Conservation (phyloP, 1,140 invertebrate species). For the Drosophila kohkoa region DNA sequence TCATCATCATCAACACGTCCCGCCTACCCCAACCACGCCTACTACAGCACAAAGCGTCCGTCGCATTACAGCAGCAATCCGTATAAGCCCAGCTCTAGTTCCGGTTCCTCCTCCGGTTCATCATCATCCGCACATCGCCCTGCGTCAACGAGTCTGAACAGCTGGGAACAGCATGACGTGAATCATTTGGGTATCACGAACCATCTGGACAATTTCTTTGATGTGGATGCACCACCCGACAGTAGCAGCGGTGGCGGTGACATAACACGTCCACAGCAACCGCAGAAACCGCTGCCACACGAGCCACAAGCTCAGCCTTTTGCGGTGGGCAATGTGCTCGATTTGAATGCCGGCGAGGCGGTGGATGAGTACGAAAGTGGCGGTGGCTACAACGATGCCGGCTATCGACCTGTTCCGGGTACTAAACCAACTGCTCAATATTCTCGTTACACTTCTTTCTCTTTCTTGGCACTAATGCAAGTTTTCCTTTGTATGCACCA, state of each 20-base stretch:
- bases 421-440: constrained; percentile 57
- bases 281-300: constrained; percentile 24
- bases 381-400: constrained; percentile 60
- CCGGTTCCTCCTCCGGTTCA: constrained; percentile 27
- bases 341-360: constrained; percentile 78
- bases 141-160: constrained; percentile 47
- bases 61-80: constrained; percentile 55
- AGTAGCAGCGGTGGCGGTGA: not conserved
- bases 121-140: constrained; percentile 38
- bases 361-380: constrained; percentile 70
- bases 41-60: constrained; percentile 78
- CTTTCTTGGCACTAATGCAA: constrained; percentile 34
- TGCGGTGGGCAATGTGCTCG: constrained; percentile 79
- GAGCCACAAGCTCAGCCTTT: constrained; percentile 70
- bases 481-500: constrained; percentile 31
- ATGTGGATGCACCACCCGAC: constrained; percentile 57
- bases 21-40: constrained; percentile 63
- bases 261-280: constrained; percentile 23
- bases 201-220: constrained; percentile 82
- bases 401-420: constrained; percentile 84
- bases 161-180: constrained; percentile 80
- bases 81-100: constrained; percentile 62
- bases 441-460: constrained; percentile 29
- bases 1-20: constrained; percentile 53
- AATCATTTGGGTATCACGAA: constrained; percentile 77